A percentile compares a stretch with the other conserved stretches of the same genome.
These are phyloP conservation scores for Drosophila maculinotata DNA, from an alignment of 2,888 invertebrate genomes.

Conservation along the genomic window DNA sequence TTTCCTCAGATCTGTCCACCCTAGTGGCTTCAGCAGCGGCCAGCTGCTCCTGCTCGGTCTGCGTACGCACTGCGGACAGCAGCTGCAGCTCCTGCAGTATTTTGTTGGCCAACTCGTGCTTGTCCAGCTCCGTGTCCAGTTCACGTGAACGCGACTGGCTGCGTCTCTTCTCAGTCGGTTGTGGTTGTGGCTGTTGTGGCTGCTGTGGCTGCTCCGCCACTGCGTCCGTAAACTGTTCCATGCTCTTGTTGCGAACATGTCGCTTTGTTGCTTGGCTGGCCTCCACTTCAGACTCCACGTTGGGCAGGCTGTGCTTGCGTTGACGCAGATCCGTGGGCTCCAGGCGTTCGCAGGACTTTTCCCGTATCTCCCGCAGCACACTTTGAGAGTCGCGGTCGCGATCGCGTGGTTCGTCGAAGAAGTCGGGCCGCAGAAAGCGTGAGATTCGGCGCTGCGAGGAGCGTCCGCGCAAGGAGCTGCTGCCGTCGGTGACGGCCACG, in stretches of 20 bases:
- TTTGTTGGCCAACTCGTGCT: constrained; percentile 82
- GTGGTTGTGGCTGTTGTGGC: constrained; percentile 15
- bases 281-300: constrained; percentile 45
- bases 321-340: constrained; percentile 58
- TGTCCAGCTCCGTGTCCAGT: constrained; percentile 68
- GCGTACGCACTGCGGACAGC: constrained; percentile 78
- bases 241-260: constrained; percentile 83
- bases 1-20: constrained; percentile 44
- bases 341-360: constrained; percentile 86
- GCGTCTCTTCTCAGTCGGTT: constrained; percentile 52
- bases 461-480: constrained; percentile 76
- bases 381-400: constrained; percentile 89
- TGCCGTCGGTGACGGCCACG: constrained; percentile 53
- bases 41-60: constrained; percentile 66
- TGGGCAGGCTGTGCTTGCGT: constrained; percentile 69
- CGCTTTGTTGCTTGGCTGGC: constrained; percentile 40
- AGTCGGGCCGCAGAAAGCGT: constrained; percentile 91
- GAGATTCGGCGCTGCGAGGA: constrained; percentile 88
- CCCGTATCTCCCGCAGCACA: constrained; percentile 89
- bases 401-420: constrained; percentile 89
- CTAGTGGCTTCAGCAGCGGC: constrained; percentile 8
- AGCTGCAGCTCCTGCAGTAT: constrained; percentile 83
- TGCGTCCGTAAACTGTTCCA: constrained; percentile 75
- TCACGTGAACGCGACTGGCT: constrained; percentile 75
- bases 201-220: constrained; percentile 5